Percentiles rank a stretch among this genome's conserved stretches.
Evolutionary conservation across 1,140 invertebrate genomes (phyloP).

Genomic region (Drosophila murphyi): DNA sequence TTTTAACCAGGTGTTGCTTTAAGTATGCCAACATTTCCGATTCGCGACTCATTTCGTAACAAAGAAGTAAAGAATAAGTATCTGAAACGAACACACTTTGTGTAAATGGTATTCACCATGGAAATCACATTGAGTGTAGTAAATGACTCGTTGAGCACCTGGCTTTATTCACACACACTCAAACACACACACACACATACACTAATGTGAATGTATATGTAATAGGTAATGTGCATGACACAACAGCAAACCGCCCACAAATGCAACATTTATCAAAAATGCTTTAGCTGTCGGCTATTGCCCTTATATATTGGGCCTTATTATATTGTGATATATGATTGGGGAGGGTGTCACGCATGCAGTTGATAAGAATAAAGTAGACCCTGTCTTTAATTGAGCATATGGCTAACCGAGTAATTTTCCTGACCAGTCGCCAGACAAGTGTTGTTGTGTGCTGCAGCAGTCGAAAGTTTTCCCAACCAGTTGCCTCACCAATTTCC

Average conservation of each 20-base stretch:
- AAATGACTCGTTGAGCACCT: constrained; percentile 54
- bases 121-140: constrained; percentile 34
- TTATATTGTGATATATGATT: constrained; percentile 42
- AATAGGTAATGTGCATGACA: neutral
- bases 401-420: constrained; percentile 21
- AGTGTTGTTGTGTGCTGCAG: too few species aligned
- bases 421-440: constrained; percentile 25
- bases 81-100: constrained; percentile 6
- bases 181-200: too few species aligned
- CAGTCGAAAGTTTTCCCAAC: constrained; percentile 37
- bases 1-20: too few species aligned
- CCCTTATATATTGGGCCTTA: constrained; percentile 25
- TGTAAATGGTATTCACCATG: constrained; percentile 12
- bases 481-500: constrained; percentile 35
- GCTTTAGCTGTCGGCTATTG: constrained; percentile 13
- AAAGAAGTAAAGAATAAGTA: neutral
- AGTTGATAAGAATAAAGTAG: constrained; percentile 11
- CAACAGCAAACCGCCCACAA: constrained; percentile 15
- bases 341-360: constrained; percentile 23
- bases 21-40: neutral
- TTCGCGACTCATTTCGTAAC: neutral
- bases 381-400: constrained; percentile 23
- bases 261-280: constrained; percentile 33
- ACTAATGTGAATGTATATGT: too few species aligned
- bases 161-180: constrained; percentile 56